These are phyloP conservation scores for Pachymerium ferrugineum DNA, from an alignment of 2,888 invertebrate genomes.

Conservation along the genomic window DNA sequence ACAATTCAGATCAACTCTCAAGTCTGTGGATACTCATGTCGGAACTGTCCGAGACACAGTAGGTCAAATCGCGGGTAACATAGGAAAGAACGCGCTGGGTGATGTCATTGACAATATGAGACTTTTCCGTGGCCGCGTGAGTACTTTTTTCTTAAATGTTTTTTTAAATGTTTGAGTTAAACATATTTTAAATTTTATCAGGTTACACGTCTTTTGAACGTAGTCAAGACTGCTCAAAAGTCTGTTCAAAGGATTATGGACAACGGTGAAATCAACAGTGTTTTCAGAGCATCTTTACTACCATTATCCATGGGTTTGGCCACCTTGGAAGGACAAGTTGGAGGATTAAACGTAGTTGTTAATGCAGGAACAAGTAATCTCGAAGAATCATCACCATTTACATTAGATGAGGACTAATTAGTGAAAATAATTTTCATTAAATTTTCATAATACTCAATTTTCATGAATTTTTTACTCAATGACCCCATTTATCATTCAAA, in stretches of 20 bases:
- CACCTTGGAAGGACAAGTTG: neutral
- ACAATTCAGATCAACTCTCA: no score
- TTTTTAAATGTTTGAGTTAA: no score
- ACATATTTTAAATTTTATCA: no score
- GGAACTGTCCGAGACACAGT: neutral
- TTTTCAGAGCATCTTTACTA: neutral
- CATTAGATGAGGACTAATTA: no score
- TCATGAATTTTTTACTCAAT: no score
- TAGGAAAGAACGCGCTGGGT: conserved; percentile 4
- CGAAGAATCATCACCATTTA: no score
- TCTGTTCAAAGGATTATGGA: neutral
- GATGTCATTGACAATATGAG: conserved; percentile 2
- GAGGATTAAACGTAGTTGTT: neutral
- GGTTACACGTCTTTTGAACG: neutral
- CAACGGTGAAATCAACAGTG: neutral
- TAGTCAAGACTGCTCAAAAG: neutral
- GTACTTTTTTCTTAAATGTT: neutral
- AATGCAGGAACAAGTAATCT: neutral
- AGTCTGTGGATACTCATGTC: neutral
- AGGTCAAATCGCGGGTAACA: neutral
- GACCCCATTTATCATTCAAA: no score
- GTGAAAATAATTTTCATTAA: no score
- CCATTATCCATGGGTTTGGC: neutral
- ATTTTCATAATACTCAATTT: no score
- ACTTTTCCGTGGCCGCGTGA: conserved; percentile 1